Percentiles rank a stretch among this genome's conserved stretches.
Conservation (phyloP, 2,113 vertebrate genomes). For the Microcebus ravelobensis region DNA sequence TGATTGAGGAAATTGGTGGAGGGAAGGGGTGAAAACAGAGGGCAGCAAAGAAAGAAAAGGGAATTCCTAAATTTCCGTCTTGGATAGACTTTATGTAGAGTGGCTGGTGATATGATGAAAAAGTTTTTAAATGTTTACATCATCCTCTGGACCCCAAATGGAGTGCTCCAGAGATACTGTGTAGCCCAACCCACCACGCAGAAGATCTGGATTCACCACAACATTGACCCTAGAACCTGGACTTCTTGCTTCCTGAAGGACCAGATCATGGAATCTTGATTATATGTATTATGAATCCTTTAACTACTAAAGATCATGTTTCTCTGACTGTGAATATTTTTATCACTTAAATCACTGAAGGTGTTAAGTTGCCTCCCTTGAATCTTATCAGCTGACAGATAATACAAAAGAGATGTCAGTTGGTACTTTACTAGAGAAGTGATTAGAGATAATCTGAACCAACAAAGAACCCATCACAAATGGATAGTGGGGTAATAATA, state of each 20-base stretch:
- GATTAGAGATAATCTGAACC: conserved; percentile 50
- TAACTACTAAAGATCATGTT: not conserved
- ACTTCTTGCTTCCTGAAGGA: not conserved
- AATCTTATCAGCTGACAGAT: conserved; percentile 68
- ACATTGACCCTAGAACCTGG: not conserved
- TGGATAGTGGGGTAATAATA: not conserved
- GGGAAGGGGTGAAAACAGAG: not conserved
- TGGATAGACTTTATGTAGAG: not conserved
- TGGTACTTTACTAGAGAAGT: conserved; percentile 58
- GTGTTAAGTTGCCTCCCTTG: conserved; percentile 34
- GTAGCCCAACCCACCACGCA: not conserved
- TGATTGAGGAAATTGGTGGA: not conserved
- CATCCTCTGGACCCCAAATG: not conserved
- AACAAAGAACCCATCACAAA: conserved; percentile 16
- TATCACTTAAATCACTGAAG: not conserved
- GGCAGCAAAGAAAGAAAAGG: not conserved
- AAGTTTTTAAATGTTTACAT: not conserved
- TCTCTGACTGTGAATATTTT: not conserved
- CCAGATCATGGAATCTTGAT: not conserved
- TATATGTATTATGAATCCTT: not conserved
- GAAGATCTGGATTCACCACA: not conserved
- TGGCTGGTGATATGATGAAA: not conserved
- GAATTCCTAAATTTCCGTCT: not conserved
- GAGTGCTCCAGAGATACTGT: not conserved
- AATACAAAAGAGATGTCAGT: conserved; percentile 66